Evolutionary conservation across 2,888 invertebrate genomes (phyloP).

Genomic region (Eilema caniola): DNA sequence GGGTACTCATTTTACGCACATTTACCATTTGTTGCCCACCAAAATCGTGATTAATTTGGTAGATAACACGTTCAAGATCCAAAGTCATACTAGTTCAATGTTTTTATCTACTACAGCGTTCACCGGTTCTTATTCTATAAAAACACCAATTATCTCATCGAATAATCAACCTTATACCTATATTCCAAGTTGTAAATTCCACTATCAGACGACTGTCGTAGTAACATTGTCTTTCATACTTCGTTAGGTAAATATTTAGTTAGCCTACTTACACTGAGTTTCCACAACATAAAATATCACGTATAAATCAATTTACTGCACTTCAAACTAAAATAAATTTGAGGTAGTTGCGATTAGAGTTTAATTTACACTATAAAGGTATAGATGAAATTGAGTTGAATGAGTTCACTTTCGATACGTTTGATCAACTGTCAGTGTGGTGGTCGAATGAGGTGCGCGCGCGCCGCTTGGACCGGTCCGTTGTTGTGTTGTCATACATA

Average conservation of each 20-base stretch:
- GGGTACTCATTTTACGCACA: background rate
- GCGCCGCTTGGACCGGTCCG: slow-evolving; percentile 32
- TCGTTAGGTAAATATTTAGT: slow-evolving; percentile 30
- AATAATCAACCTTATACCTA: slow-evolving; percentile 27
- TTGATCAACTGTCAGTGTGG: slow-evolving; percentile 21
- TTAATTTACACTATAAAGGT: slow-evolving; percentile 8
- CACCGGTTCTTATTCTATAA: background rate
- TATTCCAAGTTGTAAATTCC: background rate
- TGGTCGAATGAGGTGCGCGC: slow-evolving; percentile 37
- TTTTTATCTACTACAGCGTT: background rate
- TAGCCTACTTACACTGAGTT: slow-evolving; percentile 40
- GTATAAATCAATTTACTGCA: background rate
- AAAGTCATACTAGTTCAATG: background rate
- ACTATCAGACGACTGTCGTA: slow-evolving; percentile 5
- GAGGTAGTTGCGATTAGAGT: background rate
- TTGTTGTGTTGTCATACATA: slow-evolving; percentile 17
- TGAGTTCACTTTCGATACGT: slow-evolving; percentile 30
- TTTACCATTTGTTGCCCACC: background rate
- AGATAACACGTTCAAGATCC: background rate
- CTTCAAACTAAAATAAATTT: slow-evolving; percentile 22
- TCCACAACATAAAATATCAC: slow-evolving; percentile 23
- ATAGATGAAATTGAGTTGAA: background rate
- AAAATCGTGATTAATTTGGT: background rate
- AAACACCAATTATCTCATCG: slow-evolving; percentile 10
- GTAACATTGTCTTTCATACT: slow-evolving; percentile 36